Conservation (phyloP, 30 jellyfish, hydroid and myxozoan species). For the Aurelia sp. region DNA sequence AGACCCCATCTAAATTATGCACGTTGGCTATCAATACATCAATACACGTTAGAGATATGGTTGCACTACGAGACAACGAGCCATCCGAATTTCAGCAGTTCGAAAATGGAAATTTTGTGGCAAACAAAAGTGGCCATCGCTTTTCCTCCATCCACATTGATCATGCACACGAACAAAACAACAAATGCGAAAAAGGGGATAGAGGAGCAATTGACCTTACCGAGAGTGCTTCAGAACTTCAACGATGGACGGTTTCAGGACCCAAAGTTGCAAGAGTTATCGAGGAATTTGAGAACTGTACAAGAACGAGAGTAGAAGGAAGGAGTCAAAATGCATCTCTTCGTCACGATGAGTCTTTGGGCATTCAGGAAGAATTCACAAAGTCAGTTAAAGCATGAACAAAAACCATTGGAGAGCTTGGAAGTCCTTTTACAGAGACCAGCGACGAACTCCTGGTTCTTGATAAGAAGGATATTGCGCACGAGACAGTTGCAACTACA, state of each 20-base stretch:
- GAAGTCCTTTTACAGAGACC: conserved; percentile 38
- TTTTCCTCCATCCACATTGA: conserved; percentile 33
- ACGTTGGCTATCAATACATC: not conserved
- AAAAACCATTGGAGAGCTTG: conserved; percentile 23
- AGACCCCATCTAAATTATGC: not conserved
- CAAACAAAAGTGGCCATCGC: not conserved
- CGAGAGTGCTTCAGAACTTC: conserved; percentile 5
- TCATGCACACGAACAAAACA: conserved; percentile 33
- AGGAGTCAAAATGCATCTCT: not conserved
- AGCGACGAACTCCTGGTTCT: conserved; percentile 39
- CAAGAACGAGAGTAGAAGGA: not conserved
- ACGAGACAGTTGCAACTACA: conserved; percentile 2
- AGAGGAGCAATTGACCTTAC: conserved; percentile 24
- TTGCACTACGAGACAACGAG: not conserved
- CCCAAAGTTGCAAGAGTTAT: conserved; percentile 20
- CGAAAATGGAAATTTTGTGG: conserved; percentile 21
- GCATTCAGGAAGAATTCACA: conserved; percentile 16
- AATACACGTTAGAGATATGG: not conserved
- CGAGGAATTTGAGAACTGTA: conserved; percentile 39
- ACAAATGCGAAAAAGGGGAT: conserved; percentile 34
- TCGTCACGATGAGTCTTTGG: conserved; percentile 46
- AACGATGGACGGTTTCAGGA: conserved; percentile 42
- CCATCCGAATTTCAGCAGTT: not conserved
- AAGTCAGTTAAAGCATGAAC: conserved; percentile 3
- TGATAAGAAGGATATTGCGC: conserved; percentile 10